Conservation (phyloP, 2,888 invertebrate genomes). For the Pseudococcus jackbeardsleyi region DNA sequence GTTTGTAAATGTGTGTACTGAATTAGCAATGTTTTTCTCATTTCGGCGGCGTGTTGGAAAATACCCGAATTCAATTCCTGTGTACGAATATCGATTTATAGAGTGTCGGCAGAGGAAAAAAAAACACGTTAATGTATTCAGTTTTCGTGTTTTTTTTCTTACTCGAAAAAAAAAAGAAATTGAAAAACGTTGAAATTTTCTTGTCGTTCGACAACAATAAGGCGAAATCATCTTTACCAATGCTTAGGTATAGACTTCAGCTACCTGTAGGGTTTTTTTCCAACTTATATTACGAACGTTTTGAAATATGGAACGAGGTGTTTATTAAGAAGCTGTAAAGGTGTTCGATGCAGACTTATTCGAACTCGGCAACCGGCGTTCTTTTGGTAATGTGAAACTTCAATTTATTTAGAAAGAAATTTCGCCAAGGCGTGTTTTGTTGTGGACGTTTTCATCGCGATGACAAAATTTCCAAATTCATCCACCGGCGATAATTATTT, state of each 20-base stretch:
- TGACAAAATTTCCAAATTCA: neutral
- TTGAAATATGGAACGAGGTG: conserved; percentile 12
- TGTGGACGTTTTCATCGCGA: neutral
- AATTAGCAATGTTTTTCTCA: conserved; percentile 33
- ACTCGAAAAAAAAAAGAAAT: neutral
- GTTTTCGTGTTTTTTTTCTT: conserved; percentile 2
- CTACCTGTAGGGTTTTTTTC: conserved; percentile 6
- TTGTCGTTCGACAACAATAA: conserved; percentile 33
- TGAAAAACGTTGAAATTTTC: conserved; percentile 37
- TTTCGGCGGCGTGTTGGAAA: neutral
- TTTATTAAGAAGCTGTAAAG: conserved; percentile 34
- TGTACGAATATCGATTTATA: conserved; percentile 25
- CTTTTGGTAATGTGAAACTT: conserved; percentile 1
- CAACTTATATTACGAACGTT: neutral
- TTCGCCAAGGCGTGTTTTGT: neutral
- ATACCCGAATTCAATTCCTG: conserved; percentile 20
- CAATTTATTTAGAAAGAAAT: conserved; percentile 2
- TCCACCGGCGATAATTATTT: too few species aligned
- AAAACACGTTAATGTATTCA: conserved; percentile 30
- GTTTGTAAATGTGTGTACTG: conserved; percentile 5
- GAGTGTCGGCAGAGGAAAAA: conserved; percentile 19
- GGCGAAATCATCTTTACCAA: conserved; percentile 33
- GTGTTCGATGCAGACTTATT: conserved; percentile 13
- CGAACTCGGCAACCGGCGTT: neutral
- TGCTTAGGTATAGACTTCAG: neutral